Percentiles rank a stretch among this genome's conserved stretches.
Conservation (phyloP, 2,888 invertebrate genomes). For the Synergus umbraculus region DNA sequence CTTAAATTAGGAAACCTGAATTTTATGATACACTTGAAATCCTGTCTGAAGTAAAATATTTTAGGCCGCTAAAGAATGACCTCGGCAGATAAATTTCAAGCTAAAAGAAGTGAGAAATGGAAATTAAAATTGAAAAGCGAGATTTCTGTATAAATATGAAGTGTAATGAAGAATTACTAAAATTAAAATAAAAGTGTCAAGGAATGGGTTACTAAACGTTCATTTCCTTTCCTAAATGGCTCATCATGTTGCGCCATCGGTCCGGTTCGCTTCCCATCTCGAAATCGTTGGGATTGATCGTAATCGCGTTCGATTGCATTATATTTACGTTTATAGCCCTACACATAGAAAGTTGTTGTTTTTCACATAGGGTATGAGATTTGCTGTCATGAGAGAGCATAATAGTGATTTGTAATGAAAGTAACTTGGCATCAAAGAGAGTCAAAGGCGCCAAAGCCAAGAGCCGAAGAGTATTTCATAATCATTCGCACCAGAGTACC, state of each 20-base stretch:
- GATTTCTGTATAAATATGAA: not conserved
- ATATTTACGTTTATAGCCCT: slow-evolving; percentile 27
- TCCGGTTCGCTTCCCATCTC: slow-evolving; percentile 35
- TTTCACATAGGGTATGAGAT: not conserved
- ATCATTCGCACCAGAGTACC: slow-evolving; percentile 42
- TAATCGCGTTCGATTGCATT: slow-evolving; percentile 20
- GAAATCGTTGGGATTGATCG: slow-evolving; percentile 11
- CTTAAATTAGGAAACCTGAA: slow-evolving; percentile 9
- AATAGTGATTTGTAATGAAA: slow-evolving; percentile 7
- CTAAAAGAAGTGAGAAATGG: not conserved
- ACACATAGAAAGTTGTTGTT: slow-evolving; percentile 21
- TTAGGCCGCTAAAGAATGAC: slow-evolving; percentile 3
- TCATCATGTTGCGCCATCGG: slow-evolving; percentile 30
- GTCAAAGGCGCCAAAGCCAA: slow-evolving; percentile 36
- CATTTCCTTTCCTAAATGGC: slow-evolving; percentile 11
- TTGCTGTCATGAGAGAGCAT: not conserved
- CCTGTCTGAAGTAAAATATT: slow-evolving; percentile 2
- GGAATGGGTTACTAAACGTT: slow-evolving; percentile 27
- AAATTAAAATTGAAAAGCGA: not conserved
- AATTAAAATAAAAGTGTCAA: slow-evolving; percentile 23
- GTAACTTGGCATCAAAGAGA: not conserved
- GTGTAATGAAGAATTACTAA: not conserved
- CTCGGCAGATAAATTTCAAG: not conserved
- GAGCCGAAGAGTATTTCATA: slow-evolving; percentile 44
- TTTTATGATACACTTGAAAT: slow-evolving; percentile 26